Base-by-base conservation (phyloP, 64 coral and sea anemone genomes). In the Acropora tenuis region DNA sequence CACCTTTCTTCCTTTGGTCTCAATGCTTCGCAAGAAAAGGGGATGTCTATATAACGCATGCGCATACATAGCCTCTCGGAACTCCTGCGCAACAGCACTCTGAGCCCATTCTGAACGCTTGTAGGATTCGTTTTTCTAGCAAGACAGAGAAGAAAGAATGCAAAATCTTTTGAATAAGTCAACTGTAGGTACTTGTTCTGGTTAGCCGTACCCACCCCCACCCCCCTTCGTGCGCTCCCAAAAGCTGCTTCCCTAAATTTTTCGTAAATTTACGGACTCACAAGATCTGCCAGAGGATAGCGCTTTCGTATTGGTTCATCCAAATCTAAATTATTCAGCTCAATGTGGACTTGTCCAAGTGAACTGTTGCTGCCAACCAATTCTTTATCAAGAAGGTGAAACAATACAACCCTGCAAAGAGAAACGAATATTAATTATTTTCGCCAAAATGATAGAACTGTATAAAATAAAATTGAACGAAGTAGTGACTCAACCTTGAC, bases 1-100 rank as follows among this genome's bases (percentile, higher is more conserved):
- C 90, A 98, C 96, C 93, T 93, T 98, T 84, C 92, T 93, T 53
- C 96, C 96, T 66, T 93, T 98, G 41, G 85, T 91, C 59, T 93
- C 84, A 11, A 90, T 78, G 1, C 59, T 53, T 53, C 92, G 85
- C 47, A 95, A 88, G 69, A 98, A 98, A 4, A 91, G 89, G 0
- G 96, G 96, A 50, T 90, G 93, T 88, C 95, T 95, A 57, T 98
- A 93, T 82, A 98, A 93, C 15, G 96, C 90, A 88, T 98, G 96
- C 2, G 96, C 93, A 19, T 95, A 98, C 96, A 98, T 98, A 1
- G 96, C 96, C 43, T 98, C 96, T 82, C 96, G 76, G 90, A 98
- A 98, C 63, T 98, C 96, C 71, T 98, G 96, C 1, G 96, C 93
- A 13, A 98, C 88, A 5, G 93, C 93, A 88, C 87, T 98, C 68